Base-by-base conservation (phyloP, 2,113 vertebrate species). In the Myiozetetes cayanensis region DNA sequence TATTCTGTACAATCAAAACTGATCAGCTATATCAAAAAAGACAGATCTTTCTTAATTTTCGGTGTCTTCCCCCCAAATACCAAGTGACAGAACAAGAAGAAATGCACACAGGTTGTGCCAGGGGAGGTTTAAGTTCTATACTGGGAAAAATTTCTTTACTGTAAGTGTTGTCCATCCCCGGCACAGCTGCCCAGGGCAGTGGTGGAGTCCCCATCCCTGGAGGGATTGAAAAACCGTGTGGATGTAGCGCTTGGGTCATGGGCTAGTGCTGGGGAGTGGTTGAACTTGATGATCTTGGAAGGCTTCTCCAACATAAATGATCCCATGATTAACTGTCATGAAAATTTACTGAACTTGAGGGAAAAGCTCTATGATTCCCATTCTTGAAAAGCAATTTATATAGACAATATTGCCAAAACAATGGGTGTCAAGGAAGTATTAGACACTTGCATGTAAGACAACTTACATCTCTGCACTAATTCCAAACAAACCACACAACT, bases 171-270 rank as follows among this genome's bases (percentile, higher is more conserved):
- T 30, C 5, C 37, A 61, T 6, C 23, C 16, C 39, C 15, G n/a
- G 24, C 46, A n/a, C 3, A 61, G 53, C 46, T 53, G 46, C 41
- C 24, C 16, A 68, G 10, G 39, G 19, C 30, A 47, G 28, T 18
- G 24, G 4, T 53, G n/a, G 33, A 46, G 14, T 53, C 10, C 19
- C 28, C 16, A 18, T 4, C 6, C 9, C 16, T 22, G 16, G 3
- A 25, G 46, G 8, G 62, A 12, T 53, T 61, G 24, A n/a, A 3
- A 53, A 46, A 28, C 9, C 0, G 0, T 14, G 46, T 46, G 46
- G 46, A 46, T 46, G 53, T 18, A 28, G 39, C 27, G 52, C 19
- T 0, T 39, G 37, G 33, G 44, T 59, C 23, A 30, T 0, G 16
- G 44, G 39, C 15, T 14, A n/a, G 39, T 17, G 61, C 46, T 22